These are phyloP conservation scores for Ophonus ardosiacus DNA, from an alignment of 2,888 invertebrate genomes.

Conservation along the genomic window DNA sequence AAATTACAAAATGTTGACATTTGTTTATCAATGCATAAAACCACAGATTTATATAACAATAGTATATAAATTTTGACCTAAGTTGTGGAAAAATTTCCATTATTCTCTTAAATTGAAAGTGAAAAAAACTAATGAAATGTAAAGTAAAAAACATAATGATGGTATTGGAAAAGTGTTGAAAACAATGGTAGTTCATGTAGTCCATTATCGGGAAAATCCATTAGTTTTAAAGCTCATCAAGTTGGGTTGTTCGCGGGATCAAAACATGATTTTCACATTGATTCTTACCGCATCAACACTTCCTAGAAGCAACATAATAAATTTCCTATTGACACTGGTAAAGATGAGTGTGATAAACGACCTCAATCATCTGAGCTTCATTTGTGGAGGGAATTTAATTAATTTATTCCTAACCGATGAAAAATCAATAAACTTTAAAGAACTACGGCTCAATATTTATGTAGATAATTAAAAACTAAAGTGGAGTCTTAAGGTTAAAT, in stretches of 20 bases:
- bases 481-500: no score
- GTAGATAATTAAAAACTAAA: no score
- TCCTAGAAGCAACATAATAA: slow-evolving; percentile 15
- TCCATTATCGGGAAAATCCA: slow-evolving; percentile 16
- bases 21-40: no score
- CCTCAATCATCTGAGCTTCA: neutral
- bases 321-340: slow-evolving; percentile 4
- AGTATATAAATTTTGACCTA: neutral
- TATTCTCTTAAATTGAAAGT: neutral
- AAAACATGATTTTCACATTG: slow-evolving; percentile 31
- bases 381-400: neutral
- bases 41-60: no score
- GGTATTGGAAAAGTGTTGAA: neutral
- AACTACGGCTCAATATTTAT: no score
- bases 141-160: neutral
- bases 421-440: no score
- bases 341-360: slow-evolving; percentile 13
- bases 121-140: neutral
- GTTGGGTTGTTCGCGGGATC: neutral
- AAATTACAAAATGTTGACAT: no score
- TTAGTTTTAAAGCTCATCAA: slow-evolving; percentile 18
- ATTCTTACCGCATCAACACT: neutral
- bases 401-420: neutral
- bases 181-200: slow-evolving; percentile 1
- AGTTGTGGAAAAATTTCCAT: neutral